phyloP scores from a whole-genome alignment of 2,113 vertebrate genomes.

The Cichladusa arquata region DNA sequence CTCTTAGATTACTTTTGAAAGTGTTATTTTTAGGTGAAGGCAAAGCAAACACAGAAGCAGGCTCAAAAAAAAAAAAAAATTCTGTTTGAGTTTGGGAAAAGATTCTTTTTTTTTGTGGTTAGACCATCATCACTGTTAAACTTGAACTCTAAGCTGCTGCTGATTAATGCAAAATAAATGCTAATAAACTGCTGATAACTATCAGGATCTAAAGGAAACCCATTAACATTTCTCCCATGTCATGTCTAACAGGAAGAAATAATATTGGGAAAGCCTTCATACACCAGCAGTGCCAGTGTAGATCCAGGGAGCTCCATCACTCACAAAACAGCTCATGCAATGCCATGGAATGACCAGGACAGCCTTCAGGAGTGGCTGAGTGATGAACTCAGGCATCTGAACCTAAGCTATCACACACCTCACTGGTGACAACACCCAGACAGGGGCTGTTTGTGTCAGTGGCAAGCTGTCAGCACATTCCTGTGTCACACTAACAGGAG shows the following conservation, averaged over 20 bases:
- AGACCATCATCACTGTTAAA: neutral
- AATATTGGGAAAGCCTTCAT: neutral
- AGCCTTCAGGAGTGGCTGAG: neutral
- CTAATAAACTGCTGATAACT: neutral
- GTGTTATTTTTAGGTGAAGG: neutral
- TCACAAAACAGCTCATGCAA: neutral
- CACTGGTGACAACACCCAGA: neutral
- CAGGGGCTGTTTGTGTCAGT: neutral
- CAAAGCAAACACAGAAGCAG: fast-evolving
- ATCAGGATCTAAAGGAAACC: neutral
- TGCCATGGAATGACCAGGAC: neutral
- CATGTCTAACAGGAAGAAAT: neutral
- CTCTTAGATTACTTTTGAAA: neutral
- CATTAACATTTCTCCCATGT: neutral
- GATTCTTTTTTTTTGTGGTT: neutral
- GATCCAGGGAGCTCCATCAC: neutral
- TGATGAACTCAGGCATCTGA: neutral
- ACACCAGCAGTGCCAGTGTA: neutral
- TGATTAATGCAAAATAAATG: neutral
- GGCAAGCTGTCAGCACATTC: fast-evolving
- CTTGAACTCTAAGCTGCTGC: neutral
- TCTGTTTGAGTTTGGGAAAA: neutral
- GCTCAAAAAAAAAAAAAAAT: neutral
- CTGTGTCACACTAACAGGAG: neutral
- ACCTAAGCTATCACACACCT: neutral